These are phyloP conservation scores for Sebastes taczanowskii DNA, from an alignment of 2,797 vertebrate species.

Conservation along the genomic window DNA sequence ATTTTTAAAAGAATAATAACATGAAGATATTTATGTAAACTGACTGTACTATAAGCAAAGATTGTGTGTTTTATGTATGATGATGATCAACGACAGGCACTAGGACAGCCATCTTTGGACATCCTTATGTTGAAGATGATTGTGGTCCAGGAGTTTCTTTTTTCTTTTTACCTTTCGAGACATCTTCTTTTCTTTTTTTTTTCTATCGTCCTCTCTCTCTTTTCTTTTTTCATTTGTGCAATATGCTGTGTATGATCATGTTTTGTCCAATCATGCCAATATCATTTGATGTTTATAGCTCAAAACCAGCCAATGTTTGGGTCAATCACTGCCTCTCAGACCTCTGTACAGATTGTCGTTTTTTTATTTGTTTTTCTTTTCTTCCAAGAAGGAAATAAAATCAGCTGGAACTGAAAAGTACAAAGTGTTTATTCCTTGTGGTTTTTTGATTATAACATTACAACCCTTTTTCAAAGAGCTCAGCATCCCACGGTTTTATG, in stretches of 20 bases:
- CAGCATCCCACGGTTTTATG: not conserved
- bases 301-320: conserved; percentile 96
- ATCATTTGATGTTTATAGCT: conserved; percentile 88
- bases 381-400: conserved; percentile 99
- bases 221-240: conserved; percentile 97
- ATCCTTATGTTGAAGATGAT: conserved; percentile 89
- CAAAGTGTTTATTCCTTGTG: conserved; percentile 2
- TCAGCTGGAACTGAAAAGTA: conserved; percentile 99
- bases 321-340: conserved; percentile 99
- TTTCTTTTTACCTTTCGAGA: conserved; percentile 59
- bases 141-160: conserved; percentile 84
- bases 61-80: conserved; percentile 98
- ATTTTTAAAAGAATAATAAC: conserved; percentile 89
- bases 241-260: conserved; percentile 98
- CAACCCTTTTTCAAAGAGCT: not conserved
- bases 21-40: conserved; percentile 99
- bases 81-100: conserved; percentile 95
- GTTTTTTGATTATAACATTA: not conserved
- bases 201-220: conserved; percentile 82
- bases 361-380: conserved; percentile 83
- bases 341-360: conserved; percentile 97
- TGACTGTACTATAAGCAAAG: conserved; percentile 99
- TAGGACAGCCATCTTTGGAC: conserved; percentile 92
- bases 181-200: conserved; percentile 81
- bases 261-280: conserved; percentile 90